Percentiles rank a stretch among this genome's conserved stretches.
These are phyloP conservation scores for Caenorhabditis tropicalis DNA, from an alignment of 1,140 invertebrate species.

Conservation along the genomic window DNA sequence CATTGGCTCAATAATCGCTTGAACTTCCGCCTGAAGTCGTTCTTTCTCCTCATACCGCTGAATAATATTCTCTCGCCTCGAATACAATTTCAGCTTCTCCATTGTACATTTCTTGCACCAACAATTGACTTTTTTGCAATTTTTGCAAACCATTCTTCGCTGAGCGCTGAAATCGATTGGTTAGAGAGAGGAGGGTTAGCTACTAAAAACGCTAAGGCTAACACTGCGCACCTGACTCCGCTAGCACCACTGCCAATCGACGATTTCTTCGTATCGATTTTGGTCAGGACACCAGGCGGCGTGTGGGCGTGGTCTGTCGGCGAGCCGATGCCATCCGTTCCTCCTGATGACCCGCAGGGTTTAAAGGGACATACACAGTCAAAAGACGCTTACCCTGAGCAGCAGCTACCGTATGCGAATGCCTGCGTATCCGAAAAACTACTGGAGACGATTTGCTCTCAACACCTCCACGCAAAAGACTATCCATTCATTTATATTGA, in stretches of 20 bases:
- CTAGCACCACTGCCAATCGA: neutral
- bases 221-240: neutral
- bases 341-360: slow-evolving; percentile 1
- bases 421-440: slow-evolving; percentile 30
- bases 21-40: neutral
- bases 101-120: slow-evolving; percentile 19
- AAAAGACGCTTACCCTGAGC: too few relatives aligned
- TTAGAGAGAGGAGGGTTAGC: neutral
- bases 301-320: slow-evolving; percentile 41
- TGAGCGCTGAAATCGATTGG: neutral
- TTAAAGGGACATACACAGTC: too few relatives aligned
- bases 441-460: slow-evolving; percentile 22
- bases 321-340: slow-evolving; percentile 37
- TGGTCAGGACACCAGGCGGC: slow-evolving; percentile 26
- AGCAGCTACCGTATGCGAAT: slow-evolving; percentile 35
- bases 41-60: neutral
- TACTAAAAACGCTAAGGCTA: too few relatives aligned
- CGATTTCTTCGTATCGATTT: slow-evolving; percentile 43
- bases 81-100: neutral
- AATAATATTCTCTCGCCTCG: neutral
- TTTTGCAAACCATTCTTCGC: slow-evolving; percentile 4
- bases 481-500: slow-evolving; percentile 33
- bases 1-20: neutral
- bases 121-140: slow-evolving; percentile 23
- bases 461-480: neutral